These are phyloP conservation scores for Diarsia brunnea DNA, from an alignment of 2,888 invertebrate species.

Conservation along the genomic window DNA sequence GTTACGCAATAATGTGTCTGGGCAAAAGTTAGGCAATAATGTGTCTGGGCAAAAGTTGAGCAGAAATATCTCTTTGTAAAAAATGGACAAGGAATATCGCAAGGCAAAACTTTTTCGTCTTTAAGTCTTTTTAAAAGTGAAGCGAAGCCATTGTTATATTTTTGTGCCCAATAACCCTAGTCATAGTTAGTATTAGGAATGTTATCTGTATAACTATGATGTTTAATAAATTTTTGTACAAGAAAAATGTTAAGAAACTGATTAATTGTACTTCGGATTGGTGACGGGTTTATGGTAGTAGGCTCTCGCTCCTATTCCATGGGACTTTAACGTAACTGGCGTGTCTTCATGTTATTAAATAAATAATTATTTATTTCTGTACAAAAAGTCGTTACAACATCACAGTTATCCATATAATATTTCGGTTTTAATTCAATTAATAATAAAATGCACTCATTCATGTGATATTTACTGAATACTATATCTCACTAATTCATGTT, in stretches of 20 bases:
- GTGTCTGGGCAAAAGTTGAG: not conserved
- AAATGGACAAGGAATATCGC: not conserved
- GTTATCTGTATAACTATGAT: conserved; percentile 50
- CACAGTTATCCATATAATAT: conserved; percentile 51
- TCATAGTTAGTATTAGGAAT: conserved; percentile 63
- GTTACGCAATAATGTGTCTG: no score
- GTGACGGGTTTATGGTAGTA: no score
- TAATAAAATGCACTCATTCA: conserved; percentile 85
- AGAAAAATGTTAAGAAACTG: not conserved
- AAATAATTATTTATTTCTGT: not conserved
- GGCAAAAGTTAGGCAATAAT: not conserved
- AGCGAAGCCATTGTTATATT: conserved; percentile 10
- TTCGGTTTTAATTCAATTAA: conserved; percentile 73
- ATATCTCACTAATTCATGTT: conserved; percentile 75
- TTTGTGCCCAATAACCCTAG: conserved; percentile 51
- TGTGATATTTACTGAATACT: conserved; percentile 85
- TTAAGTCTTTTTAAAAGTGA: not conserved
- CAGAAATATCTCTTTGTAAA: not conserved
- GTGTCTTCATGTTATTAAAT: not conserved
- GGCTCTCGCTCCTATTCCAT: no score
- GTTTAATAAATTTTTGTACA: not conserved
- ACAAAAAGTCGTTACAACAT: not conserved
- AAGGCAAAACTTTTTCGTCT: not conserved
- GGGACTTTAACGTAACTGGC: no score
- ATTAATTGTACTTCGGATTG: no score